Conservation (phyloP, 2,113 vertebrate species). For the Forbesichthys papilliferus region DNA sequence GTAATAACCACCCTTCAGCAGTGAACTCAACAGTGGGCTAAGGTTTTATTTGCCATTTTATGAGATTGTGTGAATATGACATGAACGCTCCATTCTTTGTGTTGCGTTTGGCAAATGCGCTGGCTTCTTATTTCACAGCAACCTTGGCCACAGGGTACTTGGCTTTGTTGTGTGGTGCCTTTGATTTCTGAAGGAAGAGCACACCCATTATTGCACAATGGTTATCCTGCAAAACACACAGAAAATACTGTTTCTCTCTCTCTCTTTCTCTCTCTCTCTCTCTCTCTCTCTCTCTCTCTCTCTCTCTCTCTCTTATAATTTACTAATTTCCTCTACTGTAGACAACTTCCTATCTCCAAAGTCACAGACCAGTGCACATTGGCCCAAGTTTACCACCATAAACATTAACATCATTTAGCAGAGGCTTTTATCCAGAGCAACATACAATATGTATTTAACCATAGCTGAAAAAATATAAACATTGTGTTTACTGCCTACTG, state of each 20-base stretch:
- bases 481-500: conserved; percentile 25
- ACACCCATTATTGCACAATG: conserved; percentile 72
- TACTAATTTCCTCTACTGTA: conserved; percentile 40
- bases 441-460: not conserved
- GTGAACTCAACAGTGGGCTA: conserved; percentile 18
- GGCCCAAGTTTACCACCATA: conserved; percentile 22
- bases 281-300: conserved; percentile 13
- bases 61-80: conserved; percentile 36
- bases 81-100: conserved; percentile 51
- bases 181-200: conserved; percentile 65
- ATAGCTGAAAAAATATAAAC: not conserved
- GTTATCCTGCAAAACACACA: conserved; percentile 59
- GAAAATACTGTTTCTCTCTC: conserved; percentile 48
- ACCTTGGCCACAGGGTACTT: conserved; percentile 58
- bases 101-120: conserved; percentile 54
- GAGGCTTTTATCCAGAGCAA: not conserved
- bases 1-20: conserved; percentile 15
- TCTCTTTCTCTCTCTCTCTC: not conserved
- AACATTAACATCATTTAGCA: not conserved
- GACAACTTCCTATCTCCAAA: conserved; percentile 47
- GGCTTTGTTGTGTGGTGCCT: conserved; percentile 69
- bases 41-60: conserved; percentile 49
- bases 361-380: conserved; percentile 38
- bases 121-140: conserved; percentile 61
- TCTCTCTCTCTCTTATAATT: conserved; percentile 46